Conservation (phyloP, 2,113 vertebrate species). For the Condylura cristata region DNA sequence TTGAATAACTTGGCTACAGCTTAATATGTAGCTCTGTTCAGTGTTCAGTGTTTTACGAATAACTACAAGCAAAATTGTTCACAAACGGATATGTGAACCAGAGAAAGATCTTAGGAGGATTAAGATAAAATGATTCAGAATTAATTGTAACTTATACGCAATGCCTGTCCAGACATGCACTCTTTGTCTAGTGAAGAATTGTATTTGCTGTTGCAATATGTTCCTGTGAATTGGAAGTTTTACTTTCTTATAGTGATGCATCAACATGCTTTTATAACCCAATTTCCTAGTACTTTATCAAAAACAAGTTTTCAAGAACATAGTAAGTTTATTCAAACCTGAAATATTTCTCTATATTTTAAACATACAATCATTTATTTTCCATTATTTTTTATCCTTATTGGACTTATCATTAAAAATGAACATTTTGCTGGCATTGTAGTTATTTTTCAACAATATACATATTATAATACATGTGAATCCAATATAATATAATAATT, state of each 20-base stretch:
- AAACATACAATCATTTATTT: neutral
- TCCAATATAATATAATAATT: neutral
- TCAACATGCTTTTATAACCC: neutral
- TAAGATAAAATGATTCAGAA: neutral
- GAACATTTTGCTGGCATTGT: neutral
- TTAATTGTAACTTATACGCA: neutral
- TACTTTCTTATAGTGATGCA: neutral
- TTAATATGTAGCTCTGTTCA: neutral
- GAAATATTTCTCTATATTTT: conserved; percentile 29
- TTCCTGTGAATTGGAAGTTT: neutral
- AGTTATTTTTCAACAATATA: conserved; percentile 16
- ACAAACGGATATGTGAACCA: neutral
- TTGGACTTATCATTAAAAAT: conserved; percentile 11
- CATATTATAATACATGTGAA: neutral
- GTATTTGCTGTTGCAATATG: neutral
- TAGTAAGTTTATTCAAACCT: neutral
- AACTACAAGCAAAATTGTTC: neutral
- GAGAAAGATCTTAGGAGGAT: neutral
- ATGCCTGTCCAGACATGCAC: neutral
- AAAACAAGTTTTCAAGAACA: neutral
- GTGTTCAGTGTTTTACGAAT: neutral
- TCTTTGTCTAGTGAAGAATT: neutral
- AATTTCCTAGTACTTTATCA: neutral
- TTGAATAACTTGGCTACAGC: neutral
- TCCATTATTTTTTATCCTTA: neutral